Evolutionary conservation across 2,113 vertebrate genomes (phyloP), one percentile per base, ranked within the genome.

Genomic region (Syngnathoides biaculeatus): DNA sequence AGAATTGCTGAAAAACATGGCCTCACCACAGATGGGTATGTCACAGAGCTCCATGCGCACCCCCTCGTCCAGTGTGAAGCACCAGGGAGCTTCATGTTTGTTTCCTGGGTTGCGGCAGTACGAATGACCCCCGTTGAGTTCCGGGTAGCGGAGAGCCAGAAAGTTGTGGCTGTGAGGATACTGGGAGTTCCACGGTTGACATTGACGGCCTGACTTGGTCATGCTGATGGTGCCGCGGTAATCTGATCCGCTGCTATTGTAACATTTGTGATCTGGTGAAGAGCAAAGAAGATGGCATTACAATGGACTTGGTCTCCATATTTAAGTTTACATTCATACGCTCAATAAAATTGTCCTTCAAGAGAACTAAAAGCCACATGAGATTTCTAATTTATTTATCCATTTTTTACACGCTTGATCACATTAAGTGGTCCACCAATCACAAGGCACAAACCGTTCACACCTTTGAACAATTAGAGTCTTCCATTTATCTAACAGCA

Each of bases 141-240:
- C 97, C 0, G 92, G 91, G 84, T 95, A 98, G 38, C 94, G 91
- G 52, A 95, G 66, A 1, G 96, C 95, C 0, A 94, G 93, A 87
- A 93, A 98, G 69, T 90, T 94, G 91, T 99, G 97, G 0, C 92
- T 96, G 91, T 99, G 97, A 0, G 97, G 97, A 70, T 99, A 98
- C 92, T 98, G 97, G 0, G 97, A 98, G 85, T 97, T 98, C 97
- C 97, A 99, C 0, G 97, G 97, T 87, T 99, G 97, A 91, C 97
- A 99, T 91, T 99, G 97, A 2, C 94, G 94, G 3, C 97, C 95
- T 0, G 96, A 98, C 79, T 91, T 93, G 20, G 97, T 99, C 86
- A 93, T 80, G 3, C 97, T 99, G 77, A 94, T 92, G 0, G 97
- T 98, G 0, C 97, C 97, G 22, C 97, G 93, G 85, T 97, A 99